Evolutionary conservation across 2,888 invertebrate genomes (phyloP).

Genomic region (Herminia tarsipennalis): DNA sequence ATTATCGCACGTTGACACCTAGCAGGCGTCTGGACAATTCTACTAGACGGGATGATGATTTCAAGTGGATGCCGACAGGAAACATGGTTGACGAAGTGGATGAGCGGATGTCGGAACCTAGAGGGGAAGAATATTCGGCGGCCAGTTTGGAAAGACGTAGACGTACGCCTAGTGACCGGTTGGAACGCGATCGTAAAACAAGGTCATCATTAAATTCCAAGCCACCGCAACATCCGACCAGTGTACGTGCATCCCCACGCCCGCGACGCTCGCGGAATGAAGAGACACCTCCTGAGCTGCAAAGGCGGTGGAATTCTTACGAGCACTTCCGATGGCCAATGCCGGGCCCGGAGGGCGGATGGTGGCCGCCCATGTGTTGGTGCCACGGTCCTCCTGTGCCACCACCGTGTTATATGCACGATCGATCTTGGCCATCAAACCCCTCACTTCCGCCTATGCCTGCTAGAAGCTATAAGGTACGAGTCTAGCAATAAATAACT

Average conservation of each 20-base stretch:
- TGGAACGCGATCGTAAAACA: constrained; percentile 88
- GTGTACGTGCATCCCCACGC: constrained; percentile 73
- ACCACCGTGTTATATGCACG: constrained; percentile 80
- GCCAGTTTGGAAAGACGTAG: constrained; percentile 86
- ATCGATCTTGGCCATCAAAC: constrained; percentile 80
- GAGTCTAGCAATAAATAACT: constrained; percentile 27
- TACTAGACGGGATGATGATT: constrained; percentile 88
- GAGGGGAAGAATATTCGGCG: constrained; percentile 68
- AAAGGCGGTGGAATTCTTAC: constrained; percentile 82
- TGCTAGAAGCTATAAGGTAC: constrained; percentile 79
- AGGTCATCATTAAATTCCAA: constrained; percentile 86
- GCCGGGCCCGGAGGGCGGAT: constrained; percentile 66
- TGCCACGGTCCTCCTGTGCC: constrained; percentile 78
- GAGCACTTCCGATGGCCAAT: constrained; percentile 86
- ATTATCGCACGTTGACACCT: constrained; percentile 83
- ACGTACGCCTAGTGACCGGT: constrained; percentile 78
- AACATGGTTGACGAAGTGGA: constrained; percentile 65
- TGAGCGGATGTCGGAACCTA: constrained; percentile 59
- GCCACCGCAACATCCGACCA: constrained; percentile 77
- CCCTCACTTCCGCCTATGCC: constrained; percentile 74
- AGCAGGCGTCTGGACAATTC: constrained; percentile 82
- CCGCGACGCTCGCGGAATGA: constrained; percentile 70
- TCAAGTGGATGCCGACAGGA: constrained; percentile 87
- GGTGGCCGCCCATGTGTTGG: constrained; percentile 82
- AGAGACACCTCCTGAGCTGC: constrained; percentile 74